phyloP scores from a whole-genome alignment of 2,113 vertebrate genomes.

The Narcine bancroftii region DNA sequence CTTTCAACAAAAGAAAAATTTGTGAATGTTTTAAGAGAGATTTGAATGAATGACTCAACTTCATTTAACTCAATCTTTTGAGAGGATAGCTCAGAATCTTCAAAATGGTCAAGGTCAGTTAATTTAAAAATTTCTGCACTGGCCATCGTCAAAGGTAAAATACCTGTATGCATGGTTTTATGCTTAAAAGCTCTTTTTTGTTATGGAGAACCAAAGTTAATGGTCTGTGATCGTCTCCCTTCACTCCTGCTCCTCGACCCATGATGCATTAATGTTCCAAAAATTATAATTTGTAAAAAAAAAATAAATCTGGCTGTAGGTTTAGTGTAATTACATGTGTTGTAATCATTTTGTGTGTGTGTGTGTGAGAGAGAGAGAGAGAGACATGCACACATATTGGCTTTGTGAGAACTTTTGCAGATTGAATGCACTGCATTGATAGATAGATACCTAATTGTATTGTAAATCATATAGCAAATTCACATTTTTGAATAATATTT shows the following conservation, averaged over 20 bases:
- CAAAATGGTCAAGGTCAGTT: slow-evolving; percentile 43
- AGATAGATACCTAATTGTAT: slow-evolving; percentile 93
- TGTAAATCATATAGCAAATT: slow-evolving; percentile 84
- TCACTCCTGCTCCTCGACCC: slow-evolving; percentile 46
- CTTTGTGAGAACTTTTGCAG: slow-evolving; percentile 90
- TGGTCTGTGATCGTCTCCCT: slow-evolving; percentile 45
- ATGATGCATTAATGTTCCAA: slow-evolving; percentile 42
- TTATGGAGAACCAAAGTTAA: slow-evolving; percentile 60
- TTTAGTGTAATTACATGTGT: slow-evolving; percentile 85
- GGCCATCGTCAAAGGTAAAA: slow-evolving; percentile 44
- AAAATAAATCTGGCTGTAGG: slow-evolving; percentile 58
- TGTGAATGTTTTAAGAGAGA: background rate
- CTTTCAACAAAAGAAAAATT: background rate
- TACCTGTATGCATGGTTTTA: slow-evolving; percentile 39
- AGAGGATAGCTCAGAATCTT: slow-evolving; percentile 44
- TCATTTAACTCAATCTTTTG: slow-evolving; percentile 35
- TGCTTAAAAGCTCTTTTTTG: slow-evolving; percentile 41
- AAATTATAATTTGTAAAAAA: slow-evolving; percentile 72
- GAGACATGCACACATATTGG: slow-evolving; percentile 74
- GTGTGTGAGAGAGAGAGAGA: slow-evolving; percentile 65
- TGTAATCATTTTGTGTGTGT: slow-evolving; percentile 87
- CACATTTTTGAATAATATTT: slow-evolving; percentile 78
- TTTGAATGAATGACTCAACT: background rate
- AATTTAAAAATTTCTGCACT: slow-evolving; percentile 38
- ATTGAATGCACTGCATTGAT: slow-evolving; percentile 91